Conservation (phyloP, 2,888 invertebrate species). For the Netelia melanura region DNA sequence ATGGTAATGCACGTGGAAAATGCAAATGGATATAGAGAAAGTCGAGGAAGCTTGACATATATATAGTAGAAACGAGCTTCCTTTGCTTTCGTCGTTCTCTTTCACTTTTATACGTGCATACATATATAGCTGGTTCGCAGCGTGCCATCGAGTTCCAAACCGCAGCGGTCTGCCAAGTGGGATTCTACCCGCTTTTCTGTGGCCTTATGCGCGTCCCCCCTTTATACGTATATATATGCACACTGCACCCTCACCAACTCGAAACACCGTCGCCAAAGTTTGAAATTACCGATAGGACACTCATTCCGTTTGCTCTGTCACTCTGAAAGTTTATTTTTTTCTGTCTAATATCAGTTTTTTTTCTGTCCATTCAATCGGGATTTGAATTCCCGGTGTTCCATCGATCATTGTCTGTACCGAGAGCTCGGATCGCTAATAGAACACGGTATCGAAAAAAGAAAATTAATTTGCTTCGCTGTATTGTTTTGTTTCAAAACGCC, state of each 20-base stretch:
- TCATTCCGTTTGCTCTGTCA: constrained; percentile 61
- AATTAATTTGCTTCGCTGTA: too few species aligned
- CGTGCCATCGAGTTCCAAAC: constrained; percentile 76
- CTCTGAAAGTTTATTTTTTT: constrained; percentile 37
- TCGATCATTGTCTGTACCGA: not conserved
- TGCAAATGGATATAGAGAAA: constrained; percentile 10
- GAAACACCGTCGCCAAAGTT: constrained; percentile 76
- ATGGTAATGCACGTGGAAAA: constrained; percentile 32
- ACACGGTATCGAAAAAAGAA: too few species aligned
- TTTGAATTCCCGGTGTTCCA: not conserved
- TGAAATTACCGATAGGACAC: constrained; percentile 76
- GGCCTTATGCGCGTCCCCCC: constrained; percentile 47
- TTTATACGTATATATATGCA: constrained; percentile 50
- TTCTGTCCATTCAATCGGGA: not conserved
- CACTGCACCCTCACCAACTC: constrained; percentile 72
- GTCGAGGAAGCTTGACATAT: constrained; percentile 4
- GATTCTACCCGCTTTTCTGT: constrained; percentile 70
- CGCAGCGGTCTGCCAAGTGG: constrained; percentile 78
- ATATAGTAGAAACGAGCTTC: not conserved
- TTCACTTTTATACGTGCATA: constrained; percentile 29
- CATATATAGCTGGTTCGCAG: constrained; percentile 20
- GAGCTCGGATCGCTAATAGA: too few species aligned
- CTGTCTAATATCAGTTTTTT: constrained; percentile 15
- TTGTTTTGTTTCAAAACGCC: too few species aligned
- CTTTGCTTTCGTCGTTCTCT: constrained; percentile 26